Base-by-base conservation (phyloP, 2,888 invertebrate species). In the Platycheirus albimanus region DNA sequence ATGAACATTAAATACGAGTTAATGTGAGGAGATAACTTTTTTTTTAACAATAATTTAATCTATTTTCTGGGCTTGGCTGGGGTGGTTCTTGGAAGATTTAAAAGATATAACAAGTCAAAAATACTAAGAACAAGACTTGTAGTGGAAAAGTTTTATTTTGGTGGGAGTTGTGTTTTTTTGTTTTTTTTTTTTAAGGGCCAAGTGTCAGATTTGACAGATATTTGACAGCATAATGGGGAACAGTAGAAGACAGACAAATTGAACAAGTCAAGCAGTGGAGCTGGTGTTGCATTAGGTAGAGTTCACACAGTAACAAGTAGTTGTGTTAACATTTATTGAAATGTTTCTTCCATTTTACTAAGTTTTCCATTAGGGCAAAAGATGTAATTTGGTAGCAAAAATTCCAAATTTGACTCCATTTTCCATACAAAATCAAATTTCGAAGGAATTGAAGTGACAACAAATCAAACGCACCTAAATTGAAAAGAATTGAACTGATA, bases 1-100 rank as follows among this genome's bases (percentile, higher is more conserved):
- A 52, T 63, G 77, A 41, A 54, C 81, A 77, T 77, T 71, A 72
- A 77, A 43, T 63, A 71, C 61, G 41, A 76, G 8, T 43, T 41
- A 30, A 30, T 11, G 19, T 36, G 13, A n/a, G n/a, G n/a, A 4
- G 70, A 71, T 71, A 71, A 61, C n/a, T 17, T 10, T 24, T 17
- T 10, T 24, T 20, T 56, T 61, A 28, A 3, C 8, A 28, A 43
- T 36, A 43, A 43, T 30, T 17, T 28, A 58, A 43, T 58, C 30
- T 61, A 6, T 61, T 28, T 5, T 7, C n/a, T 58, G 41, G 7
- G 17, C 0, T 33, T 15, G 20, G 17, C n/a, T 58, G 41, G 7
- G 17, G 1, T 33, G 30, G 20, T 33, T 30, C 30, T n/a, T n/a
- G n/a, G 10, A 33, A 33, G 52, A 52, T 51, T 30, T 30, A 11